Evolutionary conservation across 2,888 invertebrate genomes (phyloP).

Genomic region (Monopis laevigella): DNA sequence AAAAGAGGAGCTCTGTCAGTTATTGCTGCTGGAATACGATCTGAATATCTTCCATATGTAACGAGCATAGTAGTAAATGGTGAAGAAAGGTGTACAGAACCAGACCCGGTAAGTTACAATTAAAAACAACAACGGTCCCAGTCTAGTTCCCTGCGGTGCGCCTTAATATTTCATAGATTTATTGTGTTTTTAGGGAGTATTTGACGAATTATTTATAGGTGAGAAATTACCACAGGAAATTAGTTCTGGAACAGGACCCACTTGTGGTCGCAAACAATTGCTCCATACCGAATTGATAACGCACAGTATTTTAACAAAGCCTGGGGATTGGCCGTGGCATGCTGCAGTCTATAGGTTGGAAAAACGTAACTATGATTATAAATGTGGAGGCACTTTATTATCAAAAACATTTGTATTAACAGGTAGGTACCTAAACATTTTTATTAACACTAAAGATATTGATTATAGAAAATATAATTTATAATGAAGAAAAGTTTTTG

Average conservation of each 20-base stretch:
- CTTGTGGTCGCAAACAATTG: conserved; percentile 34
- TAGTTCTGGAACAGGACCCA: conserved; percentile 1
- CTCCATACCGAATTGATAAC: conserved; percentile 35
- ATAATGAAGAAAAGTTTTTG: background rate
- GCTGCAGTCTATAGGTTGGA: conserved; percentile 33
- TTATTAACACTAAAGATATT: background rate
- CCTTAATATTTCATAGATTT: too few relatives aligned
- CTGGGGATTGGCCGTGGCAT: conserved; percentile 55
- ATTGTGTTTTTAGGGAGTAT: conserved; percentile 9
- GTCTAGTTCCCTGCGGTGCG: too few relatives aligned
- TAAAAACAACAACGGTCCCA: too few relatives aligned
- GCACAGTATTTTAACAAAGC: conserved; percentile 31
- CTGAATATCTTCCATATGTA: conserved; percentile 28
- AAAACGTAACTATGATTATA: conserved; percentile 27
- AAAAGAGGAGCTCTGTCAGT: too few relatives aligned
- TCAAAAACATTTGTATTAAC: conserved; percentile 35
- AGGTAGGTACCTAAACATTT: conserved; percentile 24
- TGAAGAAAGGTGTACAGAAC: conserved; percentile 24
- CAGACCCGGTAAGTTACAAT: conserved; percentile 22
- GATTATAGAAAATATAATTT: background rate
- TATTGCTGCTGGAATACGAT: too few relatives aligned
- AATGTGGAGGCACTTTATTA: conserved; percentile 43
- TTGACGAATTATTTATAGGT: conserved; percentile 1
- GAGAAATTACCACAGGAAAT: conserved; percentile 22
- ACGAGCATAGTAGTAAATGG: conserved; percentile 22